Percentiles rank a stretch among this genome's conserved stretches.
phyloP scores from a whole-genome alignment of 2,113 vertebrate genomes.

The Ivindomyrus marchei region DNA sequence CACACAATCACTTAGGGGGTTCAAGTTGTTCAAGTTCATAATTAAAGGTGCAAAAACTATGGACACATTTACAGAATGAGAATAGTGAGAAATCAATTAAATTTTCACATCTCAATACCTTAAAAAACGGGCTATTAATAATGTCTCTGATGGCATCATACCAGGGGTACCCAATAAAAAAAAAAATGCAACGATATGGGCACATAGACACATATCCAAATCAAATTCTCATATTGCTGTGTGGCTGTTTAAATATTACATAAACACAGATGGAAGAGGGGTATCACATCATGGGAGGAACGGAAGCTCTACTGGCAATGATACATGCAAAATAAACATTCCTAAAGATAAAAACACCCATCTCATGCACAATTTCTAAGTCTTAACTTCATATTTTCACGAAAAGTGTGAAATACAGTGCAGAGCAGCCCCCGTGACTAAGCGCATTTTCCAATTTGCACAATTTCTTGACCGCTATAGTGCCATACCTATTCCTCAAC shows the following conservation, averaged over 20 bases:
- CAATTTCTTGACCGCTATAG: slow-evolving; percentile 25
- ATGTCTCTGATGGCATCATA: not conserved
- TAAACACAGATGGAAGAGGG: not conserved
- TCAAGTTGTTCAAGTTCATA: not conserved
- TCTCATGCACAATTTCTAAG: not conserved
- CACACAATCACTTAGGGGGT: not conserved
- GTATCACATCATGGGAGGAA: not conserved
- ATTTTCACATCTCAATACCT: not conserved
- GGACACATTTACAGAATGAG: not conserved
- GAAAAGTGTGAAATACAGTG: not conserved
- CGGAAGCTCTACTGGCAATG: not conserved
- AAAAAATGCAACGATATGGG: not conserved
- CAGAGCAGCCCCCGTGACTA: not conserved
- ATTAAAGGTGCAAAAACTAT: not conserved
- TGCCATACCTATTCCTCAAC: slow-evolving; percentile 90
- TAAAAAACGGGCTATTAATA: not conserved
- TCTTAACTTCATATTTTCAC: not conserved
- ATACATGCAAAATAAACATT: slow-evolving; percentile 7
- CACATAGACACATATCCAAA: not conserved
- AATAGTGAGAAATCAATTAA: not conserved
- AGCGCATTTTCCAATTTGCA: not conserved
- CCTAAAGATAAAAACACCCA: not conserved
- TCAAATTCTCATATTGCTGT: not conserved
- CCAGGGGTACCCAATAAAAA: not conserved
- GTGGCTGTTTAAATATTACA: not conserved